A percentile compares a stretch with the other conserved stretches of the same genome.
Conservation (phyloP, 92 coral and sea anemone genomes). For the Porites evermanni region DNA sequence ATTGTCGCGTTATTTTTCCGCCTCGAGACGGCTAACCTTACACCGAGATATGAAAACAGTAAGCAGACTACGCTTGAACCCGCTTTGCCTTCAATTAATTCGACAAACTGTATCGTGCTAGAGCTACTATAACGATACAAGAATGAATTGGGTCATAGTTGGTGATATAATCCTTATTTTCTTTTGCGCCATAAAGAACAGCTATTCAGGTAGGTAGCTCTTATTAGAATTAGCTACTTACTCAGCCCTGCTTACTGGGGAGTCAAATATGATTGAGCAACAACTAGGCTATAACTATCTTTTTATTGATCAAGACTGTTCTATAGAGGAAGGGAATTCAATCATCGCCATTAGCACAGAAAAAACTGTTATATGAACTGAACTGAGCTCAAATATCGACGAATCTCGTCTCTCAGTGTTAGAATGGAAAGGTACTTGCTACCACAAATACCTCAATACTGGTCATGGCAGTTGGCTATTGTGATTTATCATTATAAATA, state of each 20-base stretch:
- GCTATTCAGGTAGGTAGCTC: constrained; percentile 3
- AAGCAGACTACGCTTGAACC: neutral
- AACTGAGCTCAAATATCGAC: too few species aligned
- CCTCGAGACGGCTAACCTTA: constrained; percentile 50
- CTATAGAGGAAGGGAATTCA: neutral
- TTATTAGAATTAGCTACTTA: too few species aligned
- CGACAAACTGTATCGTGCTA: neutral
- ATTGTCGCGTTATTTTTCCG: constrained; percentile 48
- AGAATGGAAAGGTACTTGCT: too few species aligned
- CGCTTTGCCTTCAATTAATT: neutral
- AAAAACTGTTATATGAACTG: too few species aligned
- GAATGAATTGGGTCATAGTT: constrained; percentile 7
- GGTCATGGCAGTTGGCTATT: too few species aligned
- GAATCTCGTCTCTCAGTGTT: too few species aligned
- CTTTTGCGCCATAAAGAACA: neutral
- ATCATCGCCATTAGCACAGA: too few species aligned
- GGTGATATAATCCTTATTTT: neutral
- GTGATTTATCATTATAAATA: too few species aligned
- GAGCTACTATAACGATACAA: neutral
- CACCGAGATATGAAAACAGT: constrained; percentile 35
- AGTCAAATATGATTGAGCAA: neutral
- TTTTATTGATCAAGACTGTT: neutral
- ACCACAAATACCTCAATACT: too few species aligned
- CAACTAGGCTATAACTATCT: neutral
- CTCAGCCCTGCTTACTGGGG: neutral